These are phyloP conservation scores for Phortica okadai DNA, from an alignment of 2,888 invertebrate species.

Conservation along the genomic window DNA sequence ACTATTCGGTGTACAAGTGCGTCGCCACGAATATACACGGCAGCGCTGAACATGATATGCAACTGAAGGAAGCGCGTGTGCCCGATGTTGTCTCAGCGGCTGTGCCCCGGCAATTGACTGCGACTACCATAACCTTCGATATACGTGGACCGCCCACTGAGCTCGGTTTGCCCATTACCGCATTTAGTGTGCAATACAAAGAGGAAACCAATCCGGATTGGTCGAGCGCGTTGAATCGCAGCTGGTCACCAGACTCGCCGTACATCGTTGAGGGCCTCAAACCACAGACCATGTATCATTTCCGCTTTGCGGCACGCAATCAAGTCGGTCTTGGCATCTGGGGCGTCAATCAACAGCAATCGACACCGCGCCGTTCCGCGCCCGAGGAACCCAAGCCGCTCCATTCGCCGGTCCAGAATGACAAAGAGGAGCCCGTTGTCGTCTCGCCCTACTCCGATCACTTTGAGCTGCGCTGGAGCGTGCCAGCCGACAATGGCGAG, in stretches of 20 bases:
- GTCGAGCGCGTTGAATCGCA: slow-evolving; percentile 83
- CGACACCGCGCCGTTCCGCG: slow-evolving; percentile 86
- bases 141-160: slow-evolving; percentile 86
- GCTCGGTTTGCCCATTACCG: slow-evolving; percentile 85
- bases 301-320: slow-evolving; percentile 90
- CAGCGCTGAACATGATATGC: slow-evolving; percentile 81
- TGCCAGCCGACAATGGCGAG: slow-evolving; percentile 93
- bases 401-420: slow-evolving; percentile 76
- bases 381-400: slow-evolving; percentile 85
- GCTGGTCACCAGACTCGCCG: slow-evolving; percentile 88
- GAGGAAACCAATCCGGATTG: slow-evolving; percentile 82
- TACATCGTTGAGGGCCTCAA: slow-evolving; percentile 88
- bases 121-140: slow-evolving; percentile 89
- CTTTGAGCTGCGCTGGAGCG: slow-evolving; percentile 89
- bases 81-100: slow-evolving; percentile 83
- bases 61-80: slow-evolving; percentile 84
- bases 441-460: slow-evolving; percentile 84
- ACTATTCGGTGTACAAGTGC: slow-evolving; percentile 88
- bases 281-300: slow-evolving; percentile 87
- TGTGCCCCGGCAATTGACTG: slow-evolving; percentile 84
- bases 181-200: slow-evolving; percentile 86
- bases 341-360: slow-evolving; percentile 81
- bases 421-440: slow-evolving; percentile 77
- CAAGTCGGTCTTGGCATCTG: slow-evolving; percentile 88
- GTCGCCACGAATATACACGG: slow-evolving; percentile 88